Evolutionary conservation across 2,888 invertebrate genomes (phyloP), one percentile per base, ranked within the genome.

Genomic region (Psylliodes chrysocephalus): DNA sequence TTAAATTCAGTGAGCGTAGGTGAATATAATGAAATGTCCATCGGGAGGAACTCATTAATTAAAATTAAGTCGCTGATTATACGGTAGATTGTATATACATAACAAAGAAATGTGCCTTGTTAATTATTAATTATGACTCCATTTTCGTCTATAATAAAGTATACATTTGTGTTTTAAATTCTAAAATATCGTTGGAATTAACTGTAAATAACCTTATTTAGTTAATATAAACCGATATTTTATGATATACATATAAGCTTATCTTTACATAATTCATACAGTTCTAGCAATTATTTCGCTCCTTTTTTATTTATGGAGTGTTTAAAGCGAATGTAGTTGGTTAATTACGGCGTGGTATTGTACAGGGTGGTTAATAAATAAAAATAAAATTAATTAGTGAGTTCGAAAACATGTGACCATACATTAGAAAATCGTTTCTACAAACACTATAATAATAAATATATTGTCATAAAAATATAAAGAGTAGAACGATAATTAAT

Each of bases 171-270:
- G 15, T 49, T 28, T 28, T 10, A 30, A 49, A 49, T 49, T 10
- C 49, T 49, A 14, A 49, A 49, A 49, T 49, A 14, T 49, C 15
- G 49, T 49, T 30, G 49, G 28, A 30, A 49, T 28, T 49, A 49
- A 28, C 49, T 5, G 28, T 49, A 49, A 49, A 49, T 28, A 49
- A 49, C 28, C 49, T 28, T 49, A 49, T 49, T 49, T 49, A 30
- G 49, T 49, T 49, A 28, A 49, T 28, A 30, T 49, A 49, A 49
- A 49, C 49, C 49, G 49, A 49, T 49, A 49, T 49, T 49, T 14
- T 49, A 49, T 19, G 49, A 49, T 49, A 30, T 17, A 30, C 12
- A 22, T 46, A 22, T 30, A 19, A 12, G 30, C 49, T 49, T 49
- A 49, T 49, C 49, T 49, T 30, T 49, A 30, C 30, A 49, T 49